phyloP scores from a whole-genome alignment of 2,113 vertebrate genomes.

The Lycaon pictus region DNA sequence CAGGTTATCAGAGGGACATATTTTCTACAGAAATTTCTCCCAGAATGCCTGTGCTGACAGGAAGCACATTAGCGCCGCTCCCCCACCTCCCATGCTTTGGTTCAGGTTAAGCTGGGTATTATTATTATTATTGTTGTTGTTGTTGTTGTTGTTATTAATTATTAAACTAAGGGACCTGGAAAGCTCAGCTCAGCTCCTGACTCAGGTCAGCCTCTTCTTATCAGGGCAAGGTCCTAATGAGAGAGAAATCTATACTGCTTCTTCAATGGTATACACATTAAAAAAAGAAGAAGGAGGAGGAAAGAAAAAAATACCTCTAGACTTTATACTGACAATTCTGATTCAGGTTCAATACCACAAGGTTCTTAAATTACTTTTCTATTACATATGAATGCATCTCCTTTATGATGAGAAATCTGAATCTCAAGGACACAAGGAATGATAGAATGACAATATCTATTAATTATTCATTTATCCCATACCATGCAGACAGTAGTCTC shows the following conservation, averaged over 20 bases:
- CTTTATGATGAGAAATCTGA: neutral
- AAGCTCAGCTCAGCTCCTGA: neutral
- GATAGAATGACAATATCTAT: neutral
- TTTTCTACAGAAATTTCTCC: neutral
- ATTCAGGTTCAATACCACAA: neutral
- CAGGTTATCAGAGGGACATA: neutral
- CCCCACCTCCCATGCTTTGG: no score
- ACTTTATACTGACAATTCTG: neutral
- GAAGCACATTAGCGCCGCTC: no score
- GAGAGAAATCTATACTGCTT: neutral
- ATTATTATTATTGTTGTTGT: neutral
- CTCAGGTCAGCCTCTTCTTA: neutral
- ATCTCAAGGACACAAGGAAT: conserved; percentile 5
- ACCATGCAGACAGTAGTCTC: neutral
- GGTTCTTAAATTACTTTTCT: neutral
- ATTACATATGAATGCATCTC: neutral
- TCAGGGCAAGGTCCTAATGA: neutral
- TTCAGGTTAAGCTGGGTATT: neutral
- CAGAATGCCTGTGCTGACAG: neutral
- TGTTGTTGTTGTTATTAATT: neutral
- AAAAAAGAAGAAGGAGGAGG: neutral
- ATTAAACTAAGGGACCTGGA: neutral
- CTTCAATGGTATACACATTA: neutral
- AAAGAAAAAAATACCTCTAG: neutral
- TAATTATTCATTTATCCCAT: conserved; percentile 34